phyloP scores from a whole-genome alignment of 1,140 invertebrate genomes.

The Pachypsylla venusta region DNA sequence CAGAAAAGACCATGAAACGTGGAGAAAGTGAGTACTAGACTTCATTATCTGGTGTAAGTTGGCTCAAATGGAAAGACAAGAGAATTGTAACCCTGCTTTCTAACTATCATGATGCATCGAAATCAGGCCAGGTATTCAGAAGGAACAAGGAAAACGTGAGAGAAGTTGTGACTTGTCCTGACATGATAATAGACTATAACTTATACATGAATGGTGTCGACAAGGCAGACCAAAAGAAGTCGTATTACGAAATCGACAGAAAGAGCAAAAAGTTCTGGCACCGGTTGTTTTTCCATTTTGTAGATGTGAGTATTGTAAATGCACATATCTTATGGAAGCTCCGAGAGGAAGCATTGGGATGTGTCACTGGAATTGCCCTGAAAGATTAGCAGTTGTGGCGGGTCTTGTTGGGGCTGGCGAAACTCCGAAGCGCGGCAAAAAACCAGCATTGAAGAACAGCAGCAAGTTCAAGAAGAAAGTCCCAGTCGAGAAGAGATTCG shows the following conservation, averaged over 20 bases:
- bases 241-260: slow-evolving; percentile 21
- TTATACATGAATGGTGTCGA: slow-evolving; percentile 26
- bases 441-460: not conserved
- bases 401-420: not conserved
- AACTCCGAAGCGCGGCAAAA: no score
- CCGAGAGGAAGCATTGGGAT: slow-evolving; percentile 5
- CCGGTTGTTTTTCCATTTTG: slow-evolving; percentile 24
- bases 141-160: slow-evolving; percentile 25
- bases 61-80: slow-evolving; percentile 7
- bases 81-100: slow-evolving; percentile 20
- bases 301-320: slow-evolving; percentile 25
- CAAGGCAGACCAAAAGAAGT: slow-evolving; percentile 23
- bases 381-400: not conserved
- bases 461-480: not conserved
- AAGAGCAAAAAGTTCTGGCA: slow-evolving; percentile 25
- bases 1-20: slow-evolving; percentile 18
- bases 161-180: slow-evolving; percentile 19
- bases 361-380: not conserved
- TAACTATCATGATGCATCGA: slow-evolving; percentile 19
- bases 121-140: slow-evolving; percentile 15
- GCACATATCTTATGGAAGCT: slow-evolving; percentile 22
- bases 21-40: no score
- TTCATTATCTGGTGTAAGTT: not conserved
- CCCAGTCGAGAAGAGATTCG: not conserved
- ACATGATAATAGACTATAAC: slow-evolving; percentile 24